Conservation (phyloP, 1,140 invertebrate genomes). For the Phymorhynchus buccinoides region DNA sequence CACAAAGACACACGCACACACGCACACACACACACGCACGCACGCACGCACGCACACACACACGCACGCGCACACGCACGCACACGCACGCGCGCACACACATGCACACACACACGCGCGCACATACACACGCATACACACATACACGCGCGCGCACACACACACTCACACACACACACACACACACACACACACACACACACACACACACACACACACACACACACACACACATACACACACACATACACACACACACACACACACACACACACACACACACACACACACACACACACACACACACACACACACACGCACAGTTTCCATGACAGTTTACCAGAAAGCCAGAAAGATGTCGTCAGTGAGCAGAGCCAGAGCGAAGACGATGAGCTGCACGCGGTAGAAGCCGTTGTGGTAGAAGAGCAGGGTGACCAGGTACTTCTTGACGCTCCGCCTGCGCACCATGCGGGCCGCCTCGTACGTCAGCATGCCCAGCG, state of each 20-base stretch:
- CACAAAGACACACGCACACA: neutral
- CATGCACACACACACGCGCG: neutral
- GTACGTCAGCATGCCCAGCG: neutral
- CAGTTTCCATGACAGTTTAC: neutral
- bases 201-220: neutral
- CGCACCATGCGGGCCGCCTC: neutral
- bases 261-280: no score
- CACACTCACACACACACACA: neutral
- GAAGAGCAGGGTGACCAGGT: neutral
- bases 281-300: neutral
- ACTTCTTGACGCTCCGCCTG: neutral
- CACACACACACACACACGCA: no score
- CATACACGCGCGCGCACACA: neutral
- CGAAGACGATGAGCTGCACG: conserved; percentile 47
- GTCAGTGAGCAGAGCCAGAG: conserved; percentile 50
- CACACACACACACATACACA: neutral
- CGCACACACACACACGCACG: neutral
- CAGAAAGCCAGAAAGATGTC: conserved; percentile 34
- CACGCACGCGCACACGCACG: neutral
- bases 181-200: neutral
- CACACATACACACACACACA: neutral
- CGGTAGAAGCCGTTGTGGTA: conserved; percentile 52
- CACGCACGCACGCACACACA: neutral
- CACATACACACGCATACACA: neutral
- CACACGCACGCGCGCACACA: neutral